phyloP scores from a whole-genome alignment of 2,797 vertebrate genomes.

The Peromyscus eremicus region DNA sequence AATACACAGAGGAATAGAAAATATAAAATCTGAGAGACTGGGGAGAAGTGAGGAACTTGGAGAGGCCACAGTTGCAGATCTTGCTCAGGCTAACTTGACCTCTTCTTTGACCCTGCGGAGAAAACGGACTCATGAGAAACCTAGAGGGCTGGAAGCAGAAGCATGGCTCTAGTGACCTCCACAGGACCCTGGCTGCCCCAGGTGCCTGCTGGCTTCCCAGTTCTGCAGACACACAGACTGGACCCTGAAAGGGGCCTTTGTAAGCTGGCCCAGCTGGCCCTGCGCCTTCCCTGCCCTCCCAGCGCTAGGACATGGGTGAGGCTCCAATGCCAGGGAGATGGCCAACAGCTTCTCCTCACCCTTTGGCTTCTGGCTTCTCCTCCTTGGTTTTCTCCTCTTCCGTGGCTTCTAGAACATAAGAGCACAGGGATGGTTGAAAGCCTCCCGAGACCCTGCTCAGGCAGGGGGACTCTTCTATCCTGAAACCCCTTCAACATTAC shows the following conservation, averaged over 20 bases:
- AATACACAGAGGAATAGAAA: slow-evolving; percentile 91
- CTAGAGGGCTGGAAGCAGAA: slow-evolving; percentile 1
- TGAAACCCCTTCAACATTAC: slow-evolving; percentile 29
- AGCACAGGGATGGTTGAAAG: background rate
- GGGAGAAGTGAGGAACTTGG: slow-evolving; percentile 74
- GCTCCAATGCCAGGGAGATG: slow-evolving; percentile 43
- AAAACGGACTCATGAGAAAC: slow-evolving; percentile 74
- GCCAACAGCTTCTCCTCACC: slow-evolving; percentile 84
- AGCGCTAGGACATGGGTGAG: slow-evolving; percentile 56
- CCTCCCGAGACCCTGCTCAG: background rate
- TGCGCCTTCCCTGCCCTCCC: slow-evolving; percentile 19
- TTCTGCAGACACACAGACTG: slow-evolving; percentile 42
- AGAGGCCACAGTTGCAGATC: slow-evolving; percentile 75
- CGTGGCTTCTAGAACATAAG: slow-evolving; percentile 91
- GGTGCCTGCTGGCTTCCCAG: slow-evolving; percentile 76
- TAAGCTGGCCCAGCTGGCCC: slow-evolving; percentile 73
- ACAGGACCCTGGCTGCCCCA: slow-evolving; percentile 52
- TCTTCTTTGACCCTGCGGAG: slow-evolving; percentile 90
- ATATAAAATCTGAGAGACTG: slow-evolving; percentile 88
- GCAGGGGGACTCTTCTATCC: background rate
- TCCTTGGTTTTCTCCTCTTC: slow-evolving; percentile 97
- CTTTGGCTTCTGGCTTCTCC: slow-evolving; percentile 96
- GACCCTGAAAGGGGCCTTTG: slow-evolving; percentile 76
- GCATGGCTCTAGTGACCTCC: slow-evolving; percentile 36
- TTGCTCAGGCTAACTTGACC: slow-evolving; percentile 87